Percentiles rank a stretch among this genome's conserved stretches.
Evolutionary conservation across 2,797 vertebrate genomes (phyloP).

Genomic region (Pseudocheirus occidentalis): DNA sequence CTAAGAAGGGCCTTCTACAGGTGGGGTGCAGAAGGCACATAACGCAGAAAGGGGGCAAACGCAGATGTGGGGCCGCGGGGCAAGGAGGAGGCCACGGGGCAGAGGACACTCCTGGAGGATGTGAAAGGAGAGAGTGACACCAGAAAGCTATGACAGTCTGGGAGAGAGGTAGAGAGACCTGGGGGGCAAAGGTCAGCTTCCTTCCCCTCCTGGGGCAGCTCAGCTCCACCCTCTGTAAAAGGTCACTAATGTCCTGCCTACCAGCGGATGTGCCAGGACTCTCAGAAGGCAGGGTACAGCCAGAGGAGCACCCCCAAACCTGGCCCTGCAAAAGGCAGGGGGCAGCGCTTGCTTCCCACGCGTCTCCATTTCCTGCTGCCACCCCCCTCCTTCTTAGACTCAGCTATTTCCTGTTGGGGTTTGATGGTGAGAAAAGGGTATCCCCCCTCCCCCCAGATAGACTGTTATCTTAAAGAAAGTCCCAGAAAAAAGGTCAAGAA

Average conservation of each 20-base stretch:
- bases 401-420: neutral
- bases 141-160: neutral
- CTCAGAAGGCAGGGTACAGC: neutral
- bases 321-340: slow-evolving; percentile 68
- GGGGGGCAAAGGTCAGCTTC: neutral
- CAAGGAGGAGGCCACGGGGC: neutral
- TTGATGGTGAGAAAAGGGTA: neutral
- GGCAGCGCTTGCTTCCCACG: neutral
- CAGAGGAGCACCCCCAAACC: neutral
- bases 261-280: neutral
- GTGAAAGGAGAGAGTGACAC: neutral
- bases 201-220: neutral
- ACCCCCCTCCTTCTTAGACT: neutral
- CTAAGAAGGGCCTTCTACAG: neutral
- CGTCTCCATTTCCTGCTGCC: neutral
- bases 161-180: too few relatives aligned
- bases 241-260: neutral
- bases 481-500: neutral
- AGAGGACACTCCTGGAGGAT: neutral
- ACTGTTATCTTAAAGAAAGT: neutral
- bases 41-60: neutral
- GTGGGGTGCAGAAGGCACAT: neutral
- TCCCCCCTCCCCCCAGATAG: neutral
- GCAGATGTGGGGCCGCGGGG: neutral
- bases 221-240: too few relatives aligned